Conservation (phyloP, 2,113 vertebrate species). For the Crotalus horridus region DNA sequence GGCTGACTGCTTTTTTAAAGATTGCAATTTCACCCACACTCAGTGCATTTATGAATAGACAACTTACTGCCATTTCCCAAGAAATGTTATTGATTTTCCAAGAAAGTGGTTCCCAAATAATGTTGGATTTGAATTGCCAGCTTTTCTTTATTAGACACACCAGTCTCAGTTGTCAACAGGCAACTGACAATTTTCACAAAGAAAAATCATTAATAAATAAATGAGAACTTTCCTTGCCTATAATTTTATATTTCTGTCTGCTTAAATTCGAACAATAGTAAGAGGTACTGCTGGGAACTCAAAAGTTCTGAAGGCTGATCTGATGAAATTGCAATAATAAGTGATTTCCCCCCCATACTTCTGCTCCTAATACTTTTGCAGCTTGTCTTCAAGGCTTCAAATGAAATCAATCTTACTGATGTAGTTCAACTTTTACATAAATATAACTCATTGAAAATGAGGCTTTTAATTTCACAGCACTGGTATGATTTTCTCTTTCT, state of each 20-base stretch:
- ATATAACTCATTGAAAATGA: neutral
- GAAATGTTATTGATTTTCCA: neutral
- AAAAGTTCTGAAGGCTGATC: neutral
- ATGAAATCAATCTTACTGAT: neutral
- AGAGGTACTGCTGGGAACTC: neutral
- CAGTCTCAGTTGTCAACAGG: neutral
- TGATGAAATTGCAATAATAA: neutral
- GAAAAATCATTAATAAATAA: neutral
- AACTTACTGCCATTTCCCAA: slow-evolving; percentile 29
- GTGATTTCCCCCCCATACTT: neutral
- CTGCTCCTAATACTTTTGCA: neutral
- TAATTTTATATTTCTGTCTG: neutral
- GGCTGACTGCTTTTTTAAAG: slow-evolving; percentile 10
- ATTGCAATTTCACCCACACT: slow-evolving; percentile 9
- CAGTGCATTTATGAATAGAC: neutral
- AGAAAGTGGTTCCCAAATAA: neutral
- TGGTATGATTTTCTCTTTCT: neutral
- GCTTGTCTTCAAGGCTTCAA: neutral
- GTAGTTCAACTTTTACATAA: neutral
- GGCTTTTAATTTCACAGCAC: neutral
- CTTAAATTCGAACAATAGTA: neutral
- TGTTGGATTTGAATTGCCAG: neutral
- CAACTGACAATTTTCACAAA: neutral
- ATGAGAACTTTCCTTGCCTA: neutral
- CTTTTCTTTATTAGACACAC: neutral